Percentiles rank a stretch among this genome's conserved stretches.
Conservation (phyloP, 1,140 invertebrate genomes). For the Drosophila paulistorum region DNA sequence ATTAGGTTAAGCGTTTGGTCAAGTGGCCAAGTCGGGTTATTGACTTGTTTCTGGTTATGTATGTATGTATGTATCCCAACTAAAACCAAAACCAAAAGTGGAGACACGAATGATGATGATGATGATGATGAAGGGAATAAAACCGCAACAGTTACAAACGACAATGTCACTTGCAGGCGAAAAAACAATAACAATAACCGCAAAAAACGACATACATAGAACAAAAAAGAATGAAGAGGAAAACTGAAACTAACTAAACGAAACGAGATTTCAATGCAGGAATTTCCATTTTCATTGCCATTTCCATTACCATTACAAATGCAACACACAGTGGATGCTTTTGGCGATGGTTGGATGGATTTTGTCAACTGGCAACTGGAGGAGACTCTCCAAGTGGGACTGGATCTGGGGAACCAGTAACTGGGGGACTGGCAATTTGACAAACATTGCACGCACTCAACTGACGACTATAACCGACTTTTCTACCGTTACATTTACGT, state of each 20-base stretch:
- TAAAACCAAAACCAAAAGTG: background rate
- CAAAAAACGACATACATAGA: constrained; percentile 41
- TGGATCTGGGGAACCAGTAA: background rate
- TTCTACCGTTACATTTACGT: constrained; percentile 60
- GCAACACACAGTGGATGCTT: constrained; percentile 42
- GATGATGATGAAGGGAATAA: constrained; percentile 29
- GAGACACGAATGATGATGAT: constrained; percentile 19
- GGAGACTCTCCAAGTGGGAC: constrained; percentile 12
- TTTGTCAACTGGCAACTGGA: constrained; percentile 53
- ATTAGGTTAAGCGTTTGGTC: constrained; percentile 16
- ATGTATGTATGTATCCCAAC: background rate
- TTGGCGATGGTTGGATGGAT: constrained; percentile 49
- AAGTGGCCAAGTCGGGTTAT: constrained; percentile 47
- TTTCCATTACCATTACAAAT: constrained; percentile 74
- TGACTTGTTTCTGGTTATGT: constrained; percentile 31
- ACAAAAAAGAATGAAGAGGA: background rate
- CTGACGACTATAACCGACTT: constrained; percentile 36
- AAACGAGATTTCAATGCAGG: constrained; percentile 77
- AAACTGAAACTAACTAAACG: constrained; percentile 52
- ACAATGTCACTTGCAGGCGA: constrained; percentile 46
- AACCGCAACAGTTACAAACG: constrained; percentile 66
- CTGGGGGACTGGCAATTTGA: constrained; percentile 67
- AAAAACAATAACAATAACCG: constrained; percentile 39
- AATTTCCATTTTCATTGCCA: constrained; percentile 63
- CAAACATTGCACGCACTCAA: constrained; percentile 73